These are phyloP conservation scores for Drosophila nigricruria DNA, from an alignment of 2,888 invertebrate genomes.

Conservation along the genomic window DNA sequence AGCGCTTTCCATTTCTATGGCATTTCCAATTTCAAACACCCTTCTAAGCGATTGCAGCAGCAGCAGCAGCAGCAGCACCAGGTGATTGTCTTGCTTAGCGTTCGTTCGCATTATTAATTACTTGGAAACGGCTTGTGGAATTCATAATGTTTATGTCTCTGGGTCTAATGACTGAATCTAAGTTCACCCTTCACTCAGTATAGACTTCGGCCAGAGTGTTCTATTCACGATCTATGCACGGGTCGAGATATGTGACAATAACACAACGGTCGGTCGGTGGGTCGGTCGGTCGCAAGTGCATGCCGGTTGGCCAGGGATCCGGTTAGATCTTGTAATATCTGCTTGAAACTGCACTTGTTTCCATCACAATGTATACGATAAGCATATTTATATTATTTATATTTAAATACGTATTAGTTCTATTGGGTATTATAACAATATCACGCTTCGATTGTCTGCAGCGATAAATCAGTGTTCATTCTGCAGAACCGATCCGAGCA, in stretches of 20 bases:
- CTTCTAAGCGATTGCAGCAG: conserved; percentile 24
- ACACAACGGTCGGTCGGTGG: no score
- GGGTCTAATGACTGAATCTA: conserved; percentile 14
- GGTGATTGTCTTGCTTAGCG: conserved; percentile 24
- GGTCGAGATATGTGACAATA: conserved; percentile 9
- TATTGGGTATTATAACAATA: conserved; percentile 21
- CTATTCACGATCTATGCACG: conserved; percentile 12
- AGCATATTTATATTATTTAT: neutral
- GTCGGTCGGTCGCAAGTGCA: neutral
- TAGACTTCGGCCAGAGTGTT: conserved; percentile 10
- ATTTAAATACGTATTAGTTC: conserved; percentile 1
- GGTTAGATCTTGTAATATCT: conserved; percentile 39
- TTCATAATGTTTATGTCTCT: conserved; percentile 10
- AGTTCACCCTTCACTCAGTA: conserved; percentile 38
- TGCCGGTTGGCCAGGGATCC: conserved; percentile 24
- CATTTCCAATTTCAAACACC: conserved; percentile 41
- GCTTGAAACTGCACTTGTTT: conserved; percentile 1
- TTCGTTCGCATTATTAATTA: conserved; percentile 17
- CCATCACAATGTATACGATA: neutral
- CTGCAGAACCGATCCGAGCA: conserved; percentile 24
- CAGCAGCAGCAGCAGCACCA: conserved; percentile 1
- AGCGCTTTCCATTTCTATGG: conserved; percentile 51
- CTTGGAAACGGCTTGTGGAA: conserved; percentile 18
- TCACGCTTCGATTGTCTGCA: conserved; percentile 31
- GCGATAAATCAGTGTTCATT: conserved; percentile 41